Conservation (phyloP, 2,888 invertebrate genomes). For the Diadromus collaris region DNA sequence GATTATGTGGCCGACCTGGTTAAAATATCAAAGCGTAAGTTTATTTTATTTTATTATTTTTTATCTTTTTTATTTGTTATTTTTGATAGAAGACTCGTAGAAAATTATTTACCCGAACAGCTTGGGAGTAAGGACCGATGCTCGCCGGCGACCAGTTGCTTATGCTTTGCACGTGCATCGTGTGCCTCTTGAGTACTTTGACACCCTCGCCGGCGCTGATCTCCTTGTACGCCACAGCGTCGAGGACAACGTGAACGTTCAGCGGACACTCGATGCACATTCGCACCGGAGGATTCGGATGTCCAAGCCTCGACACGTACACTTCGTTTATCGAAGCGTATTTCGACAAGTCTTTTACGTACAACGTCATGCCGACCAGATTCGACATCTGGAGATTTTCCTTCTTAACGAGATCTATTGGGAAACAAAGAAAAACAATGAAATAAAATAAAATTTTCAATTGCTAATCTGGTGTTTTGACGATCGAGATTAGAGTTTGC, state of each 20-base stretch:
- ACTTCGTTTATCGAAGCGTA: slow-evolving; percentile 89
- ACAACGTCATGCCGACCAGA: slow-evolving; percentile 91
- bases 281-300: slow-evolving; percentile 91
- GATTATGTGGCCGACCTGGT: slow-evolving; percentile 90
- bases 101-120: slow-evolving; percentile 85
- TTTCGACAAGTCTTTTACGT: slow-evolving; percentile 90
- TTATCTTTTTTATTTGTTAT: no score
- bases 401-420: slow-evolving; percentile 75
- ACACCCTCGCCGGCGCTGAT: slow-evolving; percentile 71
- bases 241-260: slow-evolving; percentile 88
- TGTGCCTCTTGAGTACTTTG: slow-evolving; percentile 82
- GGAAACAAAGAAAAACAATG: not conserved
- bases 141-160: slow-evolving; percentile 99
- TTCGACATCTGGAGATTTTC: slow-evolving; percentile 81
- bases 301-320: slow-evolving; percentile 88
- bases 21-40: not conserved
- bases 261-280: slow-evolving; percentile 92
- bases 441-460: not conserved
- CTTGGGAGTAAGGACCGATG: slow-evolving; percentile 98
- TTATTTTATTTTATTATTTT: slow-evolving; percentile 24
- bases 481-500: not conserved
- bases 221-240: slow-evolving; percentile 86
- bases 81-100: not conserved
- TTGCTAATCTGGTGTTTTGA: not conserved
- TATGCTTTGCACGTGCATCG: slow-evolving; percentile 97